Base-by-base conservation (phyloP, 2,888 invertebrate species). In the Hyles lineata region DNA sequence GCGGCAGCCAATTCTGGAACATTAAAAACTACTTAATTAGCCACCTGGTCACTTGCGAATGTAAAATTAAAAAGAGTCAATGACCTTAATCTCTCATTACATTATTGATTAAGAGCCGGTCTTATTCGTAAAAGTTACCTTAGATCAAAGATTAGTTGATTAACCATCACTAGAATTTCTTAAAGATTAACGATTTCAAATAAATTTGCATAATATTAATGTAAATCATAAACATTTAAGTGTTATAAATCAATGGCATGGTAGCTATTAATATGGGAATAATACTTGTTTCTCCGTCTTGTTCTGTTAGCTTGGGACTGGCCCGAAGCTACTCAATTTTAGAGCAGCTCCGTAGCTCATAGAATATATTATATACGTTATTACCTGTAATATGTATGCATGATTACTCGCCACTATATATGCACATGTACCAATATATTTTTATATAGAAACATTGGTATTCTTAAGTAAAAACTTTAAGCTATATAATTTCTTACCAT, bases 141-240 rank as follows among this genome's bases (percentile, higher is more conserved):
- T 43, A 43, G 43, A 43, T 43, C 43, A 43, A 43, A 43, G 43
- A 43, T 43, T 11, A 43, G 43, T 43, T 43, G 43, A 43, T 43
- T 43, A 15, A 43, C 11, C 11, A 43, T 43, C 15, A 43, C 43
- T 11, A 43, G 43, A 19, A 15, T n/a, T 55, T 52, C 6, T 55
- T 55, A 6, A 55, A 55, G 2, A 7, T n/a, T 55, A n/a, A 55
- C 8, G n/a, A 55, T n/a, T 55, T 55, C 8, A 55, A n/a, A 17
- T 17, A 55, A 55, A 55, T 55, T 55, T 55, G 55, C 55, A 55
- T 55, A 55, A 55, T 55, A n/a, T 55, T n/a, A n/a, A 55, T 55
- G 19, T 17, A 19, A 55, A 55, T n/a, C 43, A 43, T 43, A 43
- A 43, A 43, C 11, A 55, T 55, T 55, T n/a, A n/a, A n/a, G n/a